phyloP scores from a whole-genome alignment of 1,140 invertebrate species.

The Diabrotica undecimpunctata region DNA sequence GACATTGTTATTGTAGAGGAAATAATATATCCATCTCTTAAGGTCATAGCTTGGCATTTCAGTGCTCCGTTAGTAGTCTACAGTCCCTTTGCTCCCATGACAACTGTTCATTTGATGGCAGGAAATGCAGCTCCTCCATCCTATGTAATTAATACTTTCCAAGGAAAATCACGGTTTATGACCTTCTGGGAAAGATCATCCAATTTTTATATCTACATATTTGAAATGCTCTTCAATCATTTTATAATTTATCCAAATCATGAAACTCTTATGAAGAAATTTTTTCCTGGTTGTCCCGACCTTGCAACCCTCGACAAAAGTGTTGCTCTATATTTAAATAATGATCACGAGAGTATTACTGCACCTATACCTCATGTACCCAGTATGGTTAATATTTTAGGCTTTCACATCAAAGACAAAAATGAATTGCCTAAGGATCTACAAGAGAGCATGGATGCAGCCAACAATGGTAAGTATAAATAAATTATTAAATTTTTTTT shows the following conservation, averaged over 20 bases:
- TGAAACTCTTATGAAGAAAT: conserved; percentile 44
- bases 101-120: no score
- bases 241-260: conserved; percentile 36
- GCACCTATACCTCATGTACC: conserved; percentile 55
- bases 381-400: conserved; percentile 53
- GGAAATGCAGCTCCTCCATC: no score
- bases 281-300: conserved; percentile 49
- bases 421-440: conserved; percentile 49
- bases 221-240: not conserved
- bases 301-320: conserved; percentile 51
- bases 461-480: conserved; percentile 36
- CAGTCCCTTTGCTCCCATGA: no score
- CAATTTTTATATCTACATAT: conserved; percentile 38
- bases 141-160: no score
- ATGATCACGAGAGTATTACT: conserved; percentile 55
- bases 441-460: conserved; percentile 48
- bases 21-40: no score
- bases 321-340: conserved; percentile 52
- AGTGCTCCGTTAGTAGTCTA: no score
- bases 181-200: conserved; percentile 46
- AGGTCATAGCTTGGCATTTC: no score
- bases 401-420: conserved; percentile 48
- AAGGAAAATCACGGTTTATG: conserved; percentile 42
- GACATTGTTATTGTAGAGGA: no score
- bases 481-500: no score